phyloP scores from a whole-genome alignment of 2,797 vertebrate species.

The Esox masquinongy region DNA sequence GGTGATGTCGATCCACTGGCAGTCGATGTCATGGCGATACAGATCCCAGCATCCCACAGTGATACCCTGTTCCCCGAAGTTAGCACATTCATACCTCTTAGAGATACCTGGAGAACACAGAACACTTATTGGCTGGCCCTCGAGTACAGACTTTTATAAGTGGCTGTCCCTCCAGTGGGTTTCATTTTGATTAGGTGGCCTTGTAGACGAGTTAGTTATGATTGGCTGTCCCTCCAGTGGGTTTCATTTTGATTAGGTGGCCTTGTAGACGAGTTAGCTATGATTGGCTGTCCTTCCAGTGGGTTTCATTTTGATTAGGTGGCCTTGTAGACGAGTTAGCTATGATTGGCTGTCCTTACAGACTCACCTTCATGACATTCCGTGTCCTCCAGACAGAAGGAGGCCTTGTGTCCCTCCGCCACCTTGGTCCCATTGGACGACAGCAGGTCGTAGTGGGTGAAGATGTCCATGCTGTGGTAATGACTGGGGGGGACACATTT shows the following conservation, averaged over 20 bases:
- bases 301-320: not conserved
- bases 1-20: slow-evolving; percentile 97
- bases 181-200: not conserved
- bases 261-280: not conserved
- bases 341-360: not conserved
- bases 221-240: not conserved
- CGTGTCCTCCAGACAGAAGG: slow-evolving; percentile 95
- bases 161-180: not conserved
- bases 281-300: not conserved
- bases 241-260: not conserved
- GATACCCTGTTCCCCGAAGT: slow-evolving; percentile 98
- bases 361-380: slow-evolving; percentile 90
- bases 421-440: slow-evolving; percentile 90
- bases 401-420: slow-evolving; percentile 97
- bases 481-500: slow-evolving; percentile 73
- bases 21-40: slow-evolving; percentile 97
- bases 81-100: slow-evolving; percentile 96
- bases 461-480: slow-evolving; percentile 99
- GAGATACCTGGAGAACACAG: slow-evolving; percentile 76
- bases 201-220: not conserved
- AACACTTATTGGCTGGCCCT: not conserved
- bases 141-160: not conserved
- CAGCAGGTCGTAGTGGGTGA: slow-evolving; percentile 95
- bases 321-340: not conserved
- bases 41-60: slow-evolving; percentile 97